phyloP scores from a whole-genome alignment of 2,888 invertebrate species.

The Orthosia cruda region DNA sequence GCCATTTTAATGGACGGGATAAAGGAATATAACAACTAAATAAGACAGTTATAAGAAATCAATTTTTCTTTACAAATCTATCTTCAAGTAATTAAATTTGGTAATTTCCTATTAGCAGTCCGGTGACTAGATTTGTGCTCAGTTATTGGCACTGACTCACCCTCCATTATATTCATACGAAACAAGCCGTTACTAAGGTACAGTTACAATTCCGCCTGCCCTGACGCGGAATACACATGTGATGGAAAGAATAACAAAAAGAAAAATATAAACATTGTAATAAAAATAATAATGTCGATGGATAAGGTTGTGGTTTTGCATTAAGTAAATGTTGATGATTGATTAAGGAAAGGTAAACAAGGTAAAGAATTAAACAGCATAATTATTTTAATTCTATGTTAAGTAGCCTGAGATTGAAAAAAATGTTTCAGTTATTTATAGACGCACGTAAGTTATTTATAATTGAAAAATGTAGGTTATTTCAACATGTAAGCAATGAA shows the following conservation, averaged over 20 bases:
- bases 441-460: conserved; percentile 34
- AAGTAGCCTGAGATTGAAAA: not conserved
- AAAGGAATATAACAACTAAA: no score
- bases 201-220: no score
- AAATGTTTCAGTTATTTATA: conserved; percentile 35
- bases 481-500: not conserved
- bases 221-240: not conserved
- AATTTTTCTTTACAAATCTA: no score
- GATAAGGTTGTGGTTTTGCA: not conserved
- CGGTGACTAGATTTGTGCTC: no score
- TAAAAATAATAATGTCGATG: not conserved
- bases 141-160: no score
- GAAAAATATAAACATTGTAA: not conserved
- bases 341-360: not conserved
- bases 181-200: no score
- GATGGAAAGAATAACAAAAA: not conserved
- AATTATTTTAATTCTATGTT: not conserved
- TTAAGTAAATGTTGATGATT: not conserved
- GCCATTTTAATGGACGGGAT: no score
- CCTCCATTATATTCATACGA: no score
- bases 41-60: no score
- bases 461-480: not conserved
- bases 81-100: no score
- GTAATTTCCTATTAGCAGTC: no score
- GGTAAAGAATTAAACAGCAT: not conserved